Evolutionary conservation across 2,113 vertebrate species (phyloP), one percentile per base, ranked within the genome.

Genomic region (Saccopteryx leptura): DNA sequence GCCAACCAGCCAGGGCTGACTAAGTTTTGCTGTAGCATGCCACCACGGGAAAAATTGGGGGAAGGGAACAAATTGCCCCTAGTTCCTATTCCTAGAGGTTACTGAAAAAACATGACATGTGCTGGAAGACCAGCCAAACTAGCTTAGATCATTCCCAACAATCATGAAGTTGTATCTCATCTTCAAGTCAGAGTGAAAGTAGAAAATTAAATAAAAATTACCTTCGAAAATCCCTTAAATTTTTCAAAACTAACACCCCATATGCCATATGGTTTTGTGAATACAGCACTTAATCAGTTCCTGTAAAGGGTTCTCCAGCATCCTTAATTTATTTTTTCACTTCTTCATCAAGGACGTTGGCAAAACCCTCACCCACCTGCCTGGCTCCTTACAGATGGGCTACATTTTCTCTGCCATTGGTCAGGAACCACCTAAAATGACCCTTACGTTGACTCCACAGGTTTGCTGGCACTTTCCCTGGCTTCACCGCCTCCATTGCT

Each of bases 121-220:
- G 28, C 61, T 75, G 46, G n/a, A 79, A 75, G 66, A 60, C 10
- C 33, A 50, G 15, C 11, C 31, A 61, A 31, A 24, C 11, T 86
- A 58, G 28, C 9, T 58, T 39, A 23, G 81, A 71, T 69, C 4
- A 2, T 81, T 65, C 19, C 54, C 81, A 18, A 8, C 23, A 52
- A 28, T 58, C 13, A 60, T 18, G 31, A 19, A 89, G 46, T 23
- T 48, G 39, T 39, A 14, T 56, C 21, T 82, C 90, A 21, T 28
- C 33, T 48, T 33, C 26, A 74, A 39, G 1, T 90, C 85, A 92
- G 81, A 82, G 18, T 19, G 48, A 71, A 92, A 92, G 33, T 39
- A 75, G 75, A 84, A 92, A 79, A 86, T 69, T 19, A 85, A 84
- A 80, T 68, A 39, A 82, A 92, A 92, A 52, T 87, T 46, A 39